These are phyloP conservation scores for Calliopum simillimum DNA, from an alignment of 2,888 invertebrate genomes.

Conservation along the genomic window DNA sequence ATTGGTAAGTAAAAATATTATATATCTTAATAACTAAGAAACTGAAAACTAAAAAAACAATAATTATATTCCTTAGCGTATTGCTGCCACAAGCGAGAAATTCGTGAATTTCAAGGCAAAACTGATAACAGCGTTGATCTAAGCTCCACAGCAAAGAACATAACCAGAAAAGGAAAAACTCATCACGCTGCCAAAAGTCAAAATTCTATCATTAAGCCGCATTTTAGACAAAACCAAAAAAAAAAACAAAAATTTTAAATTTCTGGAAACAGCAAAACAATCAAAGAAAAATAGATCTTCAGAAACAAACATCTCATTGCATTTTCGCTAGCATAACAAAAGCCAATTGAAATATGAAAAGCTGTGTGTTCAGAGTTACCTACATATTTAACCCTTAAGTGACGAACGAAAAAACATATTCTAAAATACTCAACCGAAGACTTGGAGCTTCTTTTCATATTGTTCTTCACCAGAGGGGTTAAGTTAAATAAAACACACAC, in stretches of 20 bases:
- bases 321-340: too few relatives aligned
- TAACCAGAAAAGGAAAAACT: background rate
- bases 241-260: background rate
- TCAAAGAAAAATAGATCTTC: too few relatives aligned
- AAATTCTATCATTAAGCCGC: background rate
- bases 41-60: background rate
- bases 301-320: too few relatives aligned
- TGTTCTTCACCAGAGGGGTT: background rate
- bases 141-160: conserved; percentile 57
- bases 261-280: background rate
- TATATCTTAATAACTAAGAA: background rate
- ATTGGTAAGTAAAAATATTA: conserved; percentile 72
- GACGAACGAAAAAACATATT: too few relatives aligned
- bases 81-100: conserved; percentile 90
- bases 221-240: conserved; percentile 9
- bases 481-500: too few relatives aligned
- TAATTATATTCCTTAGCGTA: conserved; percentile 71
- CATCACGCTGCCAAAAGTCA: background rate
- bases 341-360: too few relatives aligned
- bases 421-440: background rate
- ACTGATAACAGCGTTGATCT: conserved; percentile 90
- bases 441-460: conserved; percentile 6
- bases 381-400: too few relatives aligned
- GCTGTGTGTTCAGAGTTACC: too few relatives aligned
- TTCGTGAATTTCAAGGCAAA: conserved; percentile 94